A percentile compares a stretch with the other conserved stretches of the same genome.
These are phyloP conservation scores for Toxotes chatareus DNA, from an alignment of 2,113 vertebrate species.

Conservation along the genomic window DNA sequence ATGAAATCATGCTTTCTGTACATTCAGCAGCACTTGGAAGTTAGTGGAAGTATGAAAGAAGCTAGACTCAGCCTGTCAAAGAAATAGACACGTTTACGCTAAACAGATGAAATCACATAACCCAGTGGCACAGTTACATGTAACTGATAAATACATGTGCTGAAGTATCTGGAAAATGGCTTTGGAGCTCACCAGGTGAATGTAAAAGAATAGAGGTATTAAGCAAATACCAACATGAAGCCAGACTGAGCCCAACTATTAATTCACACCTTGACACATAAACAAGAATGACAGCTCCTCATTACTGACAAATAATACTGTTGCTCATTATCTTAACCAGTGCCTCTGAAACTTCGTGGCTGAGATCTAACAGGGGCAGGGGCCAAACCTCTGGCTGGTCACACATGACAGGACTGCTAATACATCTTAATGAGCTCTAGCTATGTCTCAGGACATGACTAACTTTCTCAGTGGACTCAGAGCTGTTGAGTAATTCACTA, in stretches of 20 bases:
- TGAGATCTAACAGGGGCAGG: background rate
- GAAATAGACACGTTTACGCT: background rate
- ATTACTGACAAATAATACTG: background rate
- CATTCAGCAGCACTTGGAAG: conserved; percentile 11
- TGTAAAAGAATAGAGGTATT: background rate
- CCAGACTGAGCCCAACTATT: background rate
- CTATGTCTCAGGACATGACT: background rate
- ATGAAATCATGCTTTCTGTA: background rate
- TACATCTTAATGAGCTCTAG: conserved; percentile 44
- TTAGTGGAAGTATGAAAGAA: background rate
- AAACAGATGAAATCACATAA: conserved; percentile 2
- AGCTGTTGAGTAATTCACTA: background rate
- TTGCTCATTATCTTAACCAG: conserved; percentile 12
- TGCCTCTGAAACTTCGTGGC: background rate
- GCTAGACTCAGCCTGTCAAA: background rate
- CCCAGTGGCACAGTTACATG: background rate
- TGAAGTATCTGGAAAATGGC: background rate
- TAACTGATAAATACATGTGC: background rate
- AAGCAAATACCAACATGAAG: background rate
- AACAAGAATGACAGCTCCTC: background rate
- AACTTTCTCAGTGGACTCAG: background rate
- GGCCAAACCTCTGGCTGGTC: background rate
- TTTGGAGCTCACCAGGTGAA: background rate
- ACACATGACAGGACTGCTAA: conserved; percentile 48
- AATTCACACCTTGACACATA: background rate